Conservation (phyloP, 2,797 vertebrate species). For the Molossus alvarezi region DNA sequence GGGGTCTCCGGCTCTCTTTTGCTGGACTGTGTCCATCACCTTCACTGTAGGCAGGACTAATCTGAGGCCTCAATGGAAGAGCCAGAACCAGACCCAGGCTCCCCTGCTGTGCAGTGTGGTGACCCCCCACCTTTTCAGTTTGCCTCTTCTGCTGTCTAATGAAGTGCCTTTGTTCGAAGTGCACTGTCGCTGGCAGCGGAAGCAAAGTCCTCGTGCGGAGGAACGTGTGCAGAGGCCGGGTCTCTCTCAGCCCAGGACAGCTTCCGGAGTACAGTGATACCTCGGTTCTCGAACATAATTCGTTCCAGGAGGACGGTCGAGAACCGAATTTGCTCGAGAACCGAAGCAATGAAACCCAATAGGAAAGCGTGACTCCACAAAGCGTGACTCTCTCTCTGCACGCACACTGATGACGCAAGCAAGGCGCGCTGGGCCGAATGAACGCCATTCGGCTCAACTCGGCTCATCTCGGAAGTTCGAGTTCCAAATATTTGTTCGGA, state of each 20-base stretch:
- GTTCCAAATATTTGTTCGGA: no score
- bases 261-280: no score
- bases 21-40: neutral
- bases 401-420: no score
- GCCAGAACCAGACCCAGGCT: neutral
- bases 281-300: no score
- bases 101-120: fast-evolving
- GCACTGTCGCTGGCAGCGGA: neutral
- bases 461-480: no score
- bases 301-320: no score
- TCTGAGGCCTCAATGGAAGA: neutral
- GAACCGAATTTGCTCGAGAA: no score
- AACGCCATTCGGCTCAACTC: no score
- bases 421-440: no score
- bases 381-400: no score
- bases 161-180: neutral
- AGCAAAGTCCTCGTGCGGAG: neutral
- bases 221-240: neutral
- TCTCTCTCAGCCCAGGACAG: neutral
- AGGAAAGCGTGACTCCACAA: no score
- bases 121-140: neutral
- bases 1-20: neutral
- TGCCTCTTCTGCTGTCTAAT: neutral
- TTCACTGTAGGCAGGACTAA: neutral
- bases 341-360: no score